These are phyloP conservation scores for Pocillopora damicornis DNA, from an alignment of 64 coral and sea anemone species.

Conservation along the genomic window DNA sequence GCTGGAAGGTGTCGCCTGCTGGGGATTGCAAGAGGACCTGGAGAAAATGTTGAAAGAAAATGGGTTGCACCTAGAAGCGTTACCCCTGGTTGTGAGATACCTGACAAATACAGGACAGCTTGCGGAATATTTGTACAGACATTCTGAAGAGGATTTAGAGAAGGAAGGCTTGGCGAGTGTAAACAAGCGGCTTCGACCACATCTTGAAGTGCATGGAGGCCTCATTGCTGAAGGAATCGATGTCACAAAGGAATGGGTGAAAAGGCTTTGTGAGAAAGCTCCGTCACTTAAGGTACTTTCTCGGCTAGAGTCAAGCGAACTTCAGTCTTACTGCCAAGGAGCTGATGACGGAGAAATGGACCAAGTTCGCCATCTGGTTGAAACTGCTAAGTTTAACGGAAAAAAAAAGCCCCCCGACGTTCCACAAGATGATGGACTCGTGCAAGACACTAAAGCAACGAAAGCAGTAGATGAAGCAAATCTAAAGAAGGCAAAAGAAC, in stretches of 20 bases:
- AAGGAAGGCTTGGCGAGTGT: neutral
- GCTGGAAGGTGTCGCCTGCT: neutral
- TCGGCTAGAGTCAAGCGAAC: neutral
- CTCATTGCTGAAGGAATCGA: neutral
- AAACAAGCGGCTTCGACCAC: neutral
- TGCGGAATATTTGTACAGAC: slow-evolving; percentile 10
- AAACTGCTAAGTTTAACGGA: neutral
- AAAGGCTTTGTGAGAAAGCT: slow-evolving; percentile 1
- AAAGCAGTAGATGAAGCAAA: neutral
- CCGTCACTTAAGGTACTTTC: slow-evolving; percentile 19
- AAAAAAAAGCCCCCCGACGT: neutral
- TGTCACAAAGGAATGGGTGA: slow-evolving; percentile 4
- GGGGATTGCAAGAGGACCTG: slow-evolving; percentile 19
- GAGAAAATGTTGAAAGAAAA: slow-evolving; percentile 11
- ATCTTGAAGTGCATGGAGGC: slow-evolving; percentile 22
- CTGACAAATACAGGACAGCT: slow-evolving; percentile 10
- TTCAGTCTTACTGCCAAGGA: slow-evolving; percentile 22
- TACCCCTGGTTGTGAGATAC: slow-evolving; percentile 29
- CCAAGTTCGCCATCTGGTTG: neutral
- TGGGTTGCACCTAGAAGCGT: slow-evolving; percentile 18
- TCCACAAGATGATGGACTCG: neutral
- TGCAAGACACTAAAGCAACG: neutral
- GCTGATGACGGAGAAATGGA: slow-evolving; percentile 33
- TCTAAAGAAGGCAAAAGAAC: neutral
- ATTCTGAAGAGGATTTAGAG: neutral